Evolutionary conservation across 2,113 vertebrate genomes (phyloP), one percentile per base, ranked within the genome.

Genomic region (Oreochromis niloticus): DNA sequence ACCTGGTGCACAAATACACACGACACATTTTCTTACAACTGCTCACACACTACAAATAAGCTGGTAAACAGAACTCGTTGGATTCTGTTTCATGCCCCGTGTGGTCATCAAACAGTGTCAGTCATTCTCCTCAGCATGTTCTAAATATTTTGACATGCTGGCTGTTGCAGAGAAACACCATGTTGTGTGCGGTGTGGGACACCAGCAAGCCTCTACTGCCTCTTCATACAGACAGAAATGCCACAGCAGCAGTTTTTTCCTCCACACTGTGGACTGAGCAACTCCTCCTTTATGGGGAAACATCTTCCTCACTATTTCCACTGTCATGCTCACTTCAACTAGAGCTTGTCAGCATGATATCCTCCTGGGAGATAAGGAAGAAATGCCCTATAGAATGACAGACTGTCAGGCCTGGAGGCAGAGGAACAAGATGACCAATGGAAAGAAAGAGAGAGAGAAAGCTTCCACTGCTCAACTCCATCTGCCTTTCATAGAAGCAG

Each of bases 401-500:
- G 89, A 54, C 87, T 85, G 89, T 91, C 89, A 91, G 87, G 82
- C 90, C 85, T 73, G 63, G 84, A 92, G 92, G 92, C 83, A 80
- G 78, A 46, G 91, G 88, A 90, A 88, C 71, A 46, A 83, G 91
- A 85, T 94, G 93, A 95, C 94, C 95, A 91, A 83, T 85, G 39
- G 27, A 80, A 22, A 79, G 17, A 27, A 41, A 36, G 43, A 73
- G 79, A 73, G 68, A 89, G 83, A 5, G 11, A 68, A 68, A 68
- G 52, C 68, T 85, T 81, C 78, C 89, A 95, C 96, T 94, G 84
- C 86, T 95, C 95, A 95, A 75, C 85, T 90, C 85, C 83, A 48
- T 80, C 96, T 97, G 96, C 94, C 96, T 98, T 97, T 98, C 97
- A 98, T 97, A 97, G 95, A 96, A 96, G 96, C 97, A 96, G 97